Evolutionary conservation across 1,140 invertebrate species (phyloP).

Genomic region (Pseudomyrmex cubaensis): DNA sequence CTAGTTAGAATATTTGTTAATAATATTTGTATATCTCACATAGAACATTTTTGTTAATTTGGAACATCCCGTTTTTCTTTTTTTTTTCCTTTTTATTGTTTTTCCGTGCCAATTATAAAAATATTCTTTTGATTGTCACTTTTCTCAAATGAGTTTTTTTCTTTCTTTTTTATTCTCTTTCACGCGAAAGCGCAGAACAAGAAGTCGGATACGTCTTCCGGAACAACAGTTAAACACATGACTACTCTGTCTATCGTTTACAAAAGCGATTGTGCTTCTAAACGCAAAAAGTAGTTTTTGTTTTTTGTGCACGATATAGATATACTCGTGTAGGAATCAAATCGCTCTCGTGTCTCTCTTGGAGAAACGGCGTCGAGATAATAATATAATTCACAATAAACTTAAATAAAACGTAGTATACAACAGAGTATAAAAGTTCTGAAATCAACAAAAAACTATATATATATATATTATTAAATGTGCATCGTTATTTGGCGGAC

Average conservation of each 20-base stretch:
- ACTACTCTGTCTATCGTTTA: too few species aligned
- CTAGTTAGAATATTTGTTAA: slow-evolving; percentile 19
- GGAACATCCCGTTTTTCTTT: slow-evolving; percentile 16
- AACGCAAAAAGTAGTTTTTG: not conserved
- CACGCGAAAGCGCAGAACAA: slow-evolving; percentile 33
- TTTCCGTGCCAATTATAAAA: slow-evolving; percentile 67
- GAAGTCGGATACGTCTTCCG: too few species aligned
- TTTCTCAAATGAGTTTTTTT: slow-evolving; percentile 25
- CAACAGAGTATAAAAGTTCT: slow-evolving; percentile 44
- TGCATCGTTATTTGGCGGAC: not conserved
- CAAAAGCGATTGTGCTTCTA: slow-evolving; percentile 1
- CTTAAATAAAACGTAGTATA: slow-evolving; percentile 24
- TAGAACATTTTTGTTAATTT: slow-evolving; percentile 42
- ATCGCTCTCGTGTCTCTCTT: too few species aligned
- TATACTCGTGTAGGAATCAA: not conserved
- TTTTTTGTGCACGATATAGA: not conserved
- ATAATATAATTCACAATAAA: slow-evolving; percentile 30
- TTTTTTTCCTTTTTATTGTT: slow-evolving; percentile 5
- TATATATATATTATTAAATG: not conserved
- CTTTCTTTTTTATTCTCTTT: slow-evolving; percentile 31
- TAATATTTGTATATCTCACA: slow-evolving; percentile 33
- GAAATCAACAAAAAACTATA: slow-evolving; percentile 29
- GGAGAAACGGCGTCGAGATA: too few species aligned
- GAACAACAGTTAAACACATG: too few species aligned
- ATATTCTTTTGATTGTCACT: slow-evolving; percentile 59